Conservation (phyloP, 2,888 invertebrate genomes). For the Ichneumoninae sp. region DNA sequence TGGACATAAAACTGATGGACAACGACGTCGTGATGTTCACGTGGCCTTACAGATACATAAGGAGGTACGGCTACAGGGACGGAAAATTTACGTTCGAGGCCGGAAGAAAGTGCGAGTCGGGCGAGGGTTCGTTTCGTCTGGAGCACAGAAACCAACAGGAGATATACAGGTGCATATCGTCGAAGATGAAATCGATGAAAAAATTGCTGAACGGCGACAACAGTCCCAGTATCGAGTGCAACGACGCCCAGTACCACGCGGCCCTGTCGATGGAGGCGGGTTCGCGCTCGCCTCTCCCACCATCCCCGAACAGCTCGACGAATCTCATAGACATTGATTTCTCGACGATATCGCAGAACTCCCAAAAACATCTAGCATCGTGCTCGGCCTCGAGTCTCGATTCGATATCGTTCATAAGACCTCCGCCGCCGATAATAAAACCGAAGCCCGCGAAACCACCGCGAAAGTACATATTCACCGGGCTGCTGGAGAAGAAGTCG, state of each 20-base stretch:
- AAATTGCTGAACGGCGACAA: slow-evolving; percentile 91
- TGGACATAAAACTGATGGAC: slow-evolving; percentile 90
- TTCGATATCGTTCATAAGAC: slow-evolving; percentile 72
- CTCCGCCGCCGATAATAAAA: slow-evolving; percentile 86
- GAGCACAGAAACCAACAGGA: slow-evolving; percentile 93
- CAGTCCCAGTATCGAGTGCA: slow-evolving; percentile 86
- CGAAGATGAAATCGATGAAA: slow-evolving; percentile 95
- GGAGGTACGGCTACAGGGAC: slow-evolving; percentile 93
- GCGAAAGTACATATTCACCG: slow-evolving; percentile 85
- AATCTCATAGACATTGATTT: slow-evolving; percentile 85
- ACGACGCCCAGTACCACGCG: slow-evolving; percentile 91
- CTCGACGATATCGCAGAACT: slow-evolving; percentile 80
- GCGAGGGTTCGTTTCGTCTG: slow-evolving; percentile 92
- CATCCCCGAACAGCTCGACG: slow-evolving; percentile 86
- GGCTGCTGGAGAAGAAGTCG: slow-evolving; percentile 82
- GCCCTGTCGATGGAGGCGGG: slow-evolving; percentile 92
- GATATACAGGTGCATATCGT: slow-evolving; percentile 92
- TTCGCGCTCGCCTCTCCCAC: slow-evolving; percentile 92
- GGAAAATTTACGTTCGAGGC: slow-evolving; percentile 95
- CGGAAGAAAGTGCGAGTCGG: slow-evolving; percentile 93
- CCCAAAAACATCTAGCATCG: slow-evolving; percentile 74
- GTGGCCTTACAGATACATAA: slow-evolving; percentile 94
- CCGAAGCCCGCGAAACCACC: slow-evolving; percentile 88
- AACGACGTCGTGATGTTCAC: slow-evolving; percentile 89
- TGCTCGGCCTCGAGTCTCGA: slow-evolving; percentile 73